A percentile compares a stretch with the other conserved stretches of the same genome.
phyloP scores from a whole-genome alignment of 2,888 invertebrate genomes.

The Globia sparganii region DNA sequence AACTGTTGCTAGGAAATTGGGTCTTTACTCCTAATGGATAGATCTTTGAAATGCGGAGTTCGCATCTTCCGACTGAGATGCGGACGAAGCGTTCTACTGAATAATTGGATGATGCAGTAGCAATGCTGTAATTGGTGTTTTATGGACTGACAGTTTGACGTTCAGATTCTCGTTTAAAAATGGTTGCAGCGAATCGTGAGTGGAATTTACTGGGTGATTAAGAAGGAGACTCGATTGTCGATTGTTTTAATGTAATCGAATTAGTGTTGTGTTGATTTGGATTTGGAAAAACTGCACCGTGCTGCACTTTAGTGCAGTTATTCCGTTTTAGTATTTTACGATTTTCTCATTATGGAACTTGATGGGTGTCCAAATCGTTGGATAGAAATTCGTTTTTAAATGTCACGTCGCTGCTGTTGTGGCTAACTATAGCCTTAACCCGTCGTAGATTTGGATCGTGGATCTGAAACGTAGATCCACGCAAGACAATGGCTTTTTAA shows the following conservation, averaged over 20 bases:
- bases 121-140: slow-evolving; percentile 52
- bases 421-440: background rate
- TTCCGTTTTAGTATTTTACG: background rate
- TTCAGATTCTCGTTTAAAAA: slow-evolving; percentile 36
- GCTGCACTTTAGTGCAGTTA: background rate
- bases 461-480: too few relatives aligned
- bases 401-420: background rate
- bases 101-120: slow-evolving; percentile 74
- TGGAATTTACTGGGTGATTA: slow-evolving; percentile 5
- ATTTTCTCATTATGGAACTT: background rate
- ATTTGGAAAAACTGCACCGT: background rate
- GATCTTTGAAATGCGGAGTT: slow-evolving; percentile 73
- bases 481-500: too few relatives aligned
- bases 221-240: background rate
- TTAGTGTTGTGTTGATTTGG: background rate
- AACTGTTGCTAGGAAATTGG: slow-evolving; percentile 76
- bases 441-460: too few relatives aligned
- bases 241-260: background rate
- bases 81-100: slow-evolving; percentile 57
- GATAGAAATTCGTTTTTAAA: background rate
- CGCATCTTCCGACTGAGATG: slow-evolving; percentile 67
- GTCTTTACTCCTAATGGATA: slow-evolving; percentile 74
- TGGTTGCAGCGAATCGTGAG: slow-evolving; percentile 19
- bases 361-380: background rate
- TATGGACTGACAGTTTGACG: slow-evolving; percentile 42